A percentile compares a stretch with the other conserved stretches of the same genome.
Conservation (phyloP, 2,113 vertebrate species). For the Cyphomyrus discorhynchus region DNA sequence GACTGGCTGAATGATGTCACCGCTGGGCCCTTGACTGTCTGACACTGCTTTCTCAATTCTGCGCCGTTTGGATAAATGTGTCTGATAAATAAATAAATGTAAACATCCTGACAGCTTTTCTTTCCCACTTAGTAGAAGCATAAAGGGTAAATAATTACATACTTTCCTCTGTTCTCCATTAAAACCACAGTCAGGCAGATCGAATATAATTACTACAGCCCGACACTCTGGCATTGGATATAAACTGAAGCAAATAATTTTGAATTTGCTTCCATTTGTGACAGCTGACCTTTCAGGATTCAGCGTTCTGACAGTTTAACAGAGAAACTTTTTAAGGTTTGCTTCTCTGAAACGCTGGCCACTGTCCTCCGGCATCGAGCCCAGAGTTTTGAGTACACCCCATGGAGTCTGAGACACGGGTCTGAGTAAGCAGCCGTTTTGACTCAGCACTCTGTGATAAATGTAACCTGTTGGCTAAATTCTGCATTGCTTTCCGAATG, state of each 20-base stretch:
- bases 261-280: neutral
- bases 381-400: neutral
- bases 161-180: neutral
- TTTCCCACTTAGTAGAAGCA: neutral
- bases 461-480: conserved; percentile 8
- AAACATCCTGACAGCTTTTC: neutral
- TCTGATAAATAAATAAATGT: neutral
- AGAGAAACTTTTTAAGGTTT: neutral
- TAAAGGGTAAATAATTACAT: neutral
- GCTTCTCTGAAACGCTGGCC: neutral
- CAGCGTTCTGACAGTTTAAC: neutral
- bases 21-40: neutral
- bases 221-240: neutral
- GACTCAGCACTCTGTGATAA: neutral
- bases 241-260: neutral
- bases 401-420: neutral
- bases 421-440: neutral
- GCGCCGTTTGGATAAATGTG: neutral
- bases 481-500: neutral
- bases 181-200: neutral
- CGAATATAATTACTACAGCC: neutral
- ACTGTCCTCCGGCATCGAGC: neutral
- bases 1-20: neutral
- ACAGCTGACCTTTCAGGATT: neutral
- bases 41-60: neutral